Percentiles rank a stretch among this genome's conserved stretches.
Conservation (phyloP, 2,888 invertebrate species). For the Kryphioiulus occultus region DNA sequence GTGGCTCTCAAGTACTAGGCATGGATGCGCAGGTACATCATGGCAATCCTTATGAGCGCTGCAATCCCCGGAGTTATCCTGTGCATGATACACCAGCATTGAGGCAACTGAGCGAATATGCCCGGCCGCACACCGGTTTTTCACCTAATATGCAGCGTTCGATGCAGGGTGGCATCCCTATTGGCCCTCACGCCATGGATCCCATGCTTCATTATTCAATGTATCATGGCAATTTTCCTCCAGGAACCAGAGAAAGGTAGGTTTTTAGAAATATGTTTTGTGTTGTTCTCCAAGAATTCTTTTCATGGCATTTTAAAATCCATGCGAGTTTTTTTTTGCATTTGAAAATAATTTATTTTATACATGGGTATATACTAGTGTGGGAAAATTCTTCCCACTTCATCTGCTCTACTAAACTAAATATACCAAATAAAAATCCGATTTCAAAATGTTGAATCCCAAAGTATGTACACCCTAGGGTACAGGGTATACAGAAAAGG, state of each 20-base stretch:
- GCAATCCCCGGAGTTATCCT: slow-evolving; percentile 67
- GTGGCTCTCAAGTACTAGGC: slow-evolving; percentile 12
- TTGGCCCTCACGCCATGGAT: slow-evolving; percentile 77
- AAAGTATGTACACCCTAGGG: too few species aligned
- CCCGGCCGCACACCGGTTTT: slow-evolving; percentile 88
- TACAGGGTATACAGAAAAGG: too few species aligned
- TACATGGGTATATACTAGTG: too few species aligned
- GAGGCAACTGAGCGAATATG: slow-evolving; percentile 88
- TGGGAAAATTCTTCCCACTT: too few species aligned
- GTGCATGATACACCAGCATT: slow-evolving; percentile 93
- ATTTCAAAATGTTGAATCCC: too few species aligned
- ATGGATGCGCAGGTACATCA: slow-evolving; percentile 44
- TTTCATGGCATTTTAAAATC: neutral
- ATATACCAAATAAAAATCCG: too few species aligned
- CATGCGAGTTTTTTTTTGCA: too few species aligned
- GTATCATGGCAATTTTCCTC: slow-evolving; percentile 72
- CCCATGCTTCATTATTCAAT: slow-evolving; percentile 84
- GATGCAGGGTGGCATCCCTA: slow-evolving; percentile 54
- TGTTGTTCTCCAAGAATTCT: neutral
- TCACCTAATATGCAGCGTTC: slow-evolving; percentile 68
- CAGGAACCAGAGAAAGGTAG: slow-evolving; percentile 69
- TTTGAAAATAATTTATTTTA: too few species aligned
- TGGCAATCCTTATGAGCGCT: slow-evolving; percentile 71
- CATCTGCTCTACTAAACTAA: too few species aligned
- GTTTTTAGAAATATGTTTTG: slow-evolving; percentile 39